Evolutionary conservation across 2,113 vertebrate species (phyloP).

Genomic region (Entomyzon cyanotis): DNA sequence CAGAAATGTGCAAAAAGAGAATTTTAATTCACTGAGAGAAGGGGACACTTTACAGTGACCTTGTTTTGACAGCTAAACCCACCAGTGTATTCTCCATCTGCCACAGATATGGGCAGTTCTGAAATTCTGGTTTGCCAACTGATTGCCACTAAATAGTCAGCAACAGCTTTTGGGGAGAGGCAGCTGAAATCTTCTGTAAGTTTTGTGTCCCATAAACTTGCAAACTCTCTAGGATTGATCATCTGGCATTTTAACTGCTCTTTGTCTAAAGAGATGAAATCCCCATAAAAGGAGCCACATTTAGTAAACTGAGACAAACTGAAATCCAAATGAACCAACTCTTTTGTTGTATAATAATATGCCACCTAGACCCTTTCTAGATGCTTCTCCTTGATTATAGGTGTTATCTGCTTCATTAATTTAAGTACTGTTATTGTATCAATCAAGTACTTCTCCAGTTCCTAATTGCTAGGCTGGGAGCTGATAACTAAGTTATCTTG

Average conservation of each 20-base stretch:
- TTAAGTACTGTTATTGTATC: slow-evolving; percentile 14
- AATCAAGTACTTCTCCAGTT: slow-evolving; percentile 11
- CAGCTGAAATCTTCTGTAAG: not conserved
- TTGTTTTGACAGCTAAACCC: not conserved
- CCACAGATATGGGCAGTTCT: rapidly evolving
- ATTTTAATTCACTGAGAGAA: not conserved
- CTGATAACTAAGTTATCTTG: slow-evolving; percentile 12
- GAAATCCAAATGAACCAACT: slow-evolving; percentile 22
- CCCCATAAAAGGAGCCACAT: not conserved
- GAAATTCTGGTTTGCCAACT: not conserved
- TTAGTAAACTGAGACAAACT: not conserved
- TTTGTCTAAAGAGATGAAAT: not conserved
- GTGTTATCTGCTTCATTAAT: slow-evolving; percentile 20
- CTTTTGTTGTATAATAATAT: not conserved
- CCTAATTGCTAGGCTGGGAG: slow-evolving; percentile 18
- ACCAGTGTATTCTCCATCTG: not conserved
- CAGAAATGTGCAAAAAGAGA: not conserved
- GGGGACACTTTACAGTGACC: not conserved
- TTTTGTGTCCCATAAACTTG: not conserved
- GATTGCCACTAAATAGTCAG: not conserved
- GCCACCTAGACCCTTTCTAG: slow-evolving; percentile 3
- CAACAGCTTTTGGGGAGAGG: not conserved
- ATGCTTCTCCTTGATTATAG: slow-evolving; percentile 19
- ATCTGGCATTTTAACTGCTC: not conserved
- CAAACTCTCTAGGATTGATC: not conserved